Evolutionary conservation across 92 coral and sea anemone species (phyloP), one percentile per base, ranked within the genome.

Genomic region (Chrysogorgia sp.): DNA sequence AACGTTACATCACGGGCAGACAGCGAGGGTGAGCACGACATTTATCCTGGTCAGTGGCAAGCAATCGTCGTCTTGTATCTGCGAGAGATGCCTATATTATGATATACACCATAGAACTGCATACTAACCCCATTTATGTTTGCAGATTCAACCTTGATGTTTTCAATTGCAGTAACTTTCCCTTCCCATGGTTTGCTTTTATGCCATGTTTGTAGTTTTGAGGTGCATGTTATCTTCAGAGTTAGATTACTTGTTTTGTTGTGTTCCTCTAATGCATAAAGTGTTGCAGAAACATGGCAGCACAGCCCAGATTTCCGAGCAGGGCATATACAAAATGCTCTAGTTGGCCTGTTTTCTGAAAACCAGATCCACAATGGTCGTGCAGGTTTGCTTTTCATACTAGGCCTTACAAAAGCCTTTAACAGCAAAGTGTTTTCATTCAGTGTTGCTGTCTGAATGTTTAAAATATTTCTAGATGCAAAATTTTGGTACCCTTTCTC

Each of bases 401-500:
- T 60, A 21, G 67, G 67, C 34, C 67, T 60, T 7, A 60, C 67
- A 60, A 60, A 60, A 21, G 67, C 67, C 35, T 60, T 60, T 26
- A 60, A 23, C 67, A 60, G 6, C 34, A 60, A 60, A n/a, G n/a
- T n/a, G 32, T 60, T 60, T 17, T 60, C 67, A 60, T 19, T 19
- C 13, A 60, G 28, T 22, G 3, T 24, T 60, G 67, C 67, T 22
- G 26, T 24, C 28, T 60, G 67, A 9, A 59, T 52, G 31, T 49
- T 59, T 28, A 75, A 34, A 6, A 59, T 75, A 29, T 40, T 75
- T 34, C 81, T 77, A 58, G 70, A 0, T n/a, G 59, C 76, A 75
- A 75, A 75, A 60, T 59, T 59, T 58, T 49, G 59, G 40, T 53
- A 60, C 19, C 34, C 76, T 75, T 75, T 75, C 34, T 60, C 52